Conservation (phyloP, 2,888 invertebrate genomes). For the Sicus ferrugineus region DNA sequence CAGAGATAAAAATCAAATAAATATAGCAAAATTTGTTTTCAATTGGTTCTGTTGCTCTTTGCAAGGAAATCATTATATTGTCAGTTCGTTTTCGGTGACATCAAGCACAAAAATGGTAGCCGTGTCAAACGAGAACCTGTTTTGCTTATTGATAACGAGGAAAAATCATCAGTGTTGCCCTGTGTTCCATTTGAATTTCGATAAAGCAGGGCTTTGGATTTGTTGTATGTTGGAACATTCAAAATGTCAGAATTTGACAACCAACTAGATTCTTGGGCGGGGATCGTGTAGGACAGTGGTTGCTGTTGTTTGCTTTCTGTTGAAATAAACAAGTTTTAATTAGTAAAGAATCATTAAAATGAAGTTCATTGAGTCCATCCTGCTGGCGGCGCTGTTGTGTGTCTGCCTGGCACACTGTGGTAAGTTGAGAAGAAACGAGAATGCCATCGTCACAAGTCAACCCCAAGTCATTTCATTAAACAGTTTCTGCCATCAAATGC, state of each 20-base stretch:
- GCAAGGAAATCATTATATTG: too few species aligned
- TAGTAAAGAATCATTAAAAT: slow-evolving; percentile 27
- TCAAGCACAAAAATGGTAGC: too few species aligned
- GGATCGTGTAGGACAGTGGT: slow-evolving; percentile 8
- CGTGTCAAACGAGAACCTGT: too few species aligned
- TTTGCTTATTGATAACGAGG: too few species aligned
- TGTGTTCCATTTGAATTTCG: slow-evolving; percentile 1
- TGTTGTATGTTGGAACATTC: not conserved
- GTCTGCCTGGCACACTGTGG: slow-evolving; percentile 41
- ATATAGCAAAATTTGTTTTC: too few species aligned
- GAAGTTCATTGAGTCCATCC: slow-evolving; percentile 32
- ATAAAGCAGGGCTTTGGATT: not conserved
- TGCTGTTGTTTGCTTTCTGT: not conserved
- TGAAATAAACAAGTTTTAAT: not conserved
- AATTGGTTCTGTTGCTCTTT: too few species aligned
- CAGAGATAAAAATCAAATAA: too few species aligned
- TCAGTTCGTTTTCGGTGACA: too few species aligned
- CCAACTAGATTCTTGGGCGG: slow-evolving; percentile 28
- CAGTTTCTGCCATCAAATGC: slow-evolving; percentile 79
- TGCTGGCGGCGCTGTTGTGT: slow-evolving; percentile 20
- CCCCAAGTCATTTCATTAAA: not conserved
- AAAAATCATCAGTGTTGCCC: not conserved
- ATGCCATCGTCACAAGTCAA: not conserved
- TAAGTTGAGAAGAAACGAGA: slow-evolving; percentile 27
- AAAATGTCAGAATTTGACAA: slow-evolving; percentile 6